Conservation (phyloP, 2,888 invertebrate species). For the Chymomyza procnemis region DNA sequence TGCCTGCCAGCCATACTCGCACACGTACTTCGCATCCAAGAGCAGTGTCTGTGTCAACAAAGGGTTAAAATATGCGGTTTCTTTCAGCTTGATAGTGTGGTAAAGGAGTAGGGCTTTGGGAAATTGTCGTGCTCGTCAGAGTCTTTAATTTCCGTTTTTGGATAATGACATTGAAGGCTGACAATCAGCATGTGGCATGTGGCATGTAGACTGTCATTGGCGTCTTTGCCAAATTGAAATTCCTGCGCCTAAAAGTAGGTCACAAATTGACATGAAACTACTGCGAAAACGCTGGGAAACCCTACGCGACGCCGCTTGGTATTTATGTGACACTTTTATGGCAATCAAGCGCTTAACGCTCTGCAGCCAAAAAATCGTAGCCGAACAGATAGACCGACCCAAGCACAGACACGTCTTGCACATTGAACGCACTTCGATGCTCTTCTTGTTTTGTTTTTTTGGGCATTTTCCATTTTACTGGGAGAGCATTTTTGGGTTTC, state of each 20-base stretch:
- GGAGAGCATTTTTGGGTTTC: slow-evolving; percentile 43
- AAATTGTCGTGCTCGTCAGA: slow-evolving; percentile 45
- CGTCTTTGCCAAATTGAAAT: slow-evolving; percentile 49
- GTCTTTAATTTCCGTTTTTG: slow-evolving; percentile 63
- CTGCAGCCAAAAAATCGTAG: background rate
- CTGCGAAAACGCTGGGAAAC: background rate
- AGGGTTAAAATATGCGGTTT: slow-evolving; percentile 53
- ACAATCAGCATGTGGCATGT: slow-evolving; percentile 12
- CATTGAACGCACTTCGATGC: slow-evolving; percentile 51
- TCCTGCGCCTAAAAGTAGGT: slow-evolving; percentile 44
- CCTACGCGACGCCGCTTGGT: background rate
- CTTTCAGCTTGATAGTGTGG: background rate
- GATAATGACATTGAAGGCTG: slow-evolving; percentile 46
- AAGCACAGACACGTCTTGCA: background rate
- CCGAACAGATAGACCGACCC: too few species aligned
- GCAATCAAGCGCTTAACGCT: background rate
- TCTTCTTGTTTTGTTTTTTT: slow-evolving; percentile 7
- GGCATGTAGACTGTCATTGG: background rate
- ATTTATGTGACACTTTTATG: slow-evolving; percentile 20
- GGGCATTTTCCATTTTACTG: slow-evolving; percentile 31
- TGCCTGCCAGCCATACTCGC: background rate
- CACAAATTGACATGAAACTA: slow-evolving; percentile 17
- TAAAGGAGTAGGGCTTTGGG: background rate
- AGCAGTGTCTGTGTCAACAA: slow-evolving; percentile 45
- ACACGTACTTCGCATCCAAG: background rate